These are phyloP conservation scores for Falco berigora DNA, from an alignment of 2,797 vertebrate species.

Conservation along the genomic window DNA sequence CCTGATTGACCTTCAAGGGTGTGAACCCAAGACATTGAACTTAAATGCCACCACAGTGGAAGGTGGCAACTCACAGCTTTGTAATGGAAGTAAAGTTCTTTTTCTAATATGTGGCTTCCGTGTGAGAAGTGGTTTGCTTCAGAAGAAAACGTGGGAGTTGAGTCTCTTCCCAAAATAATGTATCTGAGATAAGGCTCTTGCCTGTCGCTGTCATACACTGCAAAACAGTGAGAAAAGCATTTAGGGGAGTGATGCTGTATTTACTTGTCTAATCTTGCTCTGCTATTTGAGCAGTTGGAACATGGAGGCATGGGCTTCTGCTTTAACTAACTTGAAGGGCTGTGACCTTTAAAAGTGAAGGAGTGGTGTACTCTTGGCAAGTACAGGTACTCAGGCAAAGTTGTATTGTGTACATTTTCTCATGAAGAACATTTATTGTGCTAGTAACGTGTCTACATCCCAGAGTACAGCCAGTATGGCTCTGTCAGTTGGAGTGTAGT, in stretches of 20 bases:
- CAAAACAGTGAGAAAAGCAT: background rate
- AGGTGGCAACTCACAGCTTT: background rate
- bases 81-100: background rate
- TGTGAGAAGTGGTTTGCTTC: background rate
- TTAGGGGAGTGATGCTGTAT: background rate
- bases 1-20: background rate
- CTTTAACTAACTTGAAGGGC: background rate
- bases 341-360: background rate
- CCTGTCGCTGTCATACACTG: background rate
- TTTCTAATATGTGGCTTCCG: background rate
- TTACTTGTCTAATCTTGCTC: fast-evolving
- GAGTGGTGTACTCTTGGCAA: background rate
- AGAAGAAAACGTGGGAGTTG: background rate
- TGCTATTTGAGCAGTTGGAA: background rate
- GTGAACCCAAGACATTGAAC: background rate
- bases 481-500: background rate
- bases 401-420: background rate
- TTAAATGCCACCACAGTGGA: background rate
- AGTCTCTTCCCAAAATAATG: background rate
- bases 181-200: background rate
- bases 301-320: background rate
- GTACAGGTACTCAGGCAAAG: background rate
- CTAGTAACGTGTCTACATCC: background rate
- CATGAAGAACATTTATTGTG: background rate
- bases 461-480: background rate